phyloP scores from a whole-genome alignment of 2,797 vertebrate genomes.

The Antennarius maculatus region DNA sequence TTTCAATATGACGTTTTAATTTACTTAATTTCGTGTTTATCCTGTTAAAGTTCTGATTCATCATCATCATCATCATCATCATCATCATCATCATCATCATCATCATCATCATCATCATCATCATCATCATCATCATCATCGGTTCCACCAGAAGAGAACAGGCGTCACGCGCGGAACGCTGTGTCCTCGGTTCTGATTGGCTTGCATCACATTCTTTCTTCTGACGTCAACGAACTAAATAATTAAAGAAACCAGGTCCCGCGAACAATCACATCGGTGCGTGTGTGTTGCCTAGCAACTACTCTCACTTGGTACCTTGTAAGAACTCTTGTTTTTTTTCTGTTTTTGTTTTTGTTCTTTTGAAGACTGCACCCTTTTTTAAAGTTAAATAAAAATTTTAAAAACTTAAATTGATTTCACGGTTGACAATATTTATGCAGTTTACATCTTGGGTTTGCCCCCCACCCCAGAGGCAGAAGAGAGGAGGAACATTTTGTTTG shows the following conservation, averaged over 20 bases:
- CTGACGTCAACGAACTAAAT: slow-evolving; percentile 35
- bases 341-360: too few species aligned
- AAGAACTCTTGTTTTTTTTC: neutral
- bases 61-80: too few species aligned
- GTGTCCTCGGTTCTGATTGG: slow-evolving; percentile 41
- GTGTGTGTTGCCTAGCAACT: slow-evolving; percentile 50
- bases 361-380: too few species aligned
- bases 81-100: too few species aligned
- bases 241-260: slow-evolving; percentile 17
- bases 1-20: too few species aligned
- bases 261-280: neutral
- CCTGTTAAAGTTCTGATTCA: too few species aligned
- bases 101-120: too few species aligned
- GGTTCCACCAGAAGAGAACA: too few species aligned
- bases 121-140: too few species aligned
- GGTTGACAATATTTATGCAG: neutral
- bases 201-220: neutral
- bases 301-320: neutral
- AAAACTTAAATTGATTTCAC: neutral
- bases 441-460: neutral
- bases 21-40: too few species aligned
- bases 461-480: too few species aligned
- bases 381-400: too few species aligned
- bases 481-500: neutral
- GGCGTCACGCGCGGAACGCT: neutral